Evolutionary conservation across 2,888 invertebrate genomes (phyloP).

Genomic region (Pemphredon lugubris): DNA sequence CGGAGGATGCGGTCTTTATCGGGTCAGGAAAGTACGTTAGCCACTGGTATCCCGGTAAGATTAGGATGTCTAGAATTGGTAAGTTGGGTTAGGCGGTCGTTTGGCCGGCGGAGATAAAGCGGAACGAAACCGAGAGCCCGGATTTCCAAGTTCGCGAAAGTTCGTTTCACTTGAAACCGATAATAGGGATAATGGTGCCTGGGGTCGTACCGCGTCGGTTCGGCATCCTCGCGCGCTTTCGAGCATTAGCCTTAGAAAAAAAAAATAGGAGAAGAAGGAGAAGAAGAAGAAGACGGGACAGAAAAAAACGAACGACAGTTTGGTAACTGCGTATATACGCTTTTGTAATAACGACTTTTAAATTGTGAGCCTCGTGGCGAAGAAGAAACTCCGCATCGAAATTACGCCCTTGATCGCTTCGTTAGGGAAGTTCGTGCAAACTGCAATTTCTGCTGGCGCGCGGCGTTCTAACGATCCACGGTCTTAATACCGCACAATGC

Average conservation of each 20-base stretch:
- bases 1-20: conserved; percentile 72
- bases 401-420: too few species aligned
- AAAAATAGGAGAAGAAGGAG: neutral
- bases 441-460: too few species aligned
- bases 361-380: conserved; percentile 29
- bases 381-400: conserved; percentile 12
- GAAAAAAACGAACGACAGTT: conserved; percentile 1
- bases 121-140: conserved; percentile 55
- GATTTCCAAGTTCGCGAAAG: conserved; percentile 61
- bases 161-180: conserved; percentile 63
- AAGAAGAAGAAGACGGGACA: neutral
- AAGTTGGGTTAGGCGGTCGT: conserved; percentile 61
- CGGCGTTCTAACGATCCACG: too few species aligned
- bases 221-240: conserved; percentile 6
- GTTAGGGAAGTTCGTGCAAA: too few species aligned
- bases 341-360: conserved; percentile 42
- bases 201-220: neutral
- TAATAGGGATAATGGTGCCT: conserved; percentile 57
- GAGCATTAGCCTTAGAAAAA: conserved; percentile 12
- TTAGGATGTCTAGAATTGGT: conserved; percentile 70
- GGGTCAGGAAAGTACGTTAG: conserved; percentile 68
- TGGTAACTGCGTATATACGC: conserved; percentile 3
- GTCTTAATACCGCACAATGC: too few species aligned
- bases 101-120: conserved; percentile 68
- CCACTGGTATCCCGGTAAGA: conserved; percentile 65